Conservation (phyloP, 2,888 invertebrate genomes). For the Phortica magna region DNA sequence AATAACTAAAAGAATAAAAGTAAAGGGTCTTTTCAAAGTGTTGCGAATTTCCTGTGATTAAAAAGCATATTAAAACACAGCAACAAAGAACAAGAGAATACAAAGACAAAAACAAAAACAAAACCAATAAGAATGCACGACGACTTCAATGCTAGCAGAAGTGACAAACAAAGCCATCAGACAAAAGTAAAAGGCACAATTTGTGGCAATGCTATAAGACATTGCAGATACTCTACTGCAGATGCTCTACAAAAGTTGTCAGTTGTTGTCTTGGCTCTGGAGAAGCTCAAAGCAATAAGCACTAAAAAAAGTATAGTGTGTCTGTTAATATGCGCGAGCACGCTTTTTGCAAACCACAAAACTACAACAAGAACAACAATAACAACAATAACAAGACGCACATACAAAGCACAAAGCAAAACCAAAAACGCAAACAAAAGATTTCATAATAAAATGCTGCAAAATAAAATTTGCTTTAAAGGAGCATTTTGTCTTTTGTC, state of each 20-base stretch:
- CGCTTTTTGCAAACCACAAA: background rate
- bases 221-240: background rate
- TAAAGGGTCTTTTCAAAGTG: slow-evolving; percentile 36
- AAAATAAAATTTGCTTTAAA: background rate
- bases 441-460: slow-evolving; percentile 15
- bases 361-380: background rate
- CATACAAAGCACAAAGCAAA: background rate
- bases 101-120: slow-evolving; percentile 15
- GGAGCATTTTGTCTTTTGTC: slow-evolving; percentile 17
- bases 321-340: slow-evolving; percentile 13
- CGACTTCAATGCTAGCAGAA: background rate
- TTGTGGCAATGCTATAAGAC: background rate
- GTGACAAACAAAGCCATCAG: background rate
- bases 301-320: too few relatives aligned
- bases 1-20: slow-evolving; percentile 28
- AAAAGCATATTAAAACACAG: slow-evolving; percentile 6
- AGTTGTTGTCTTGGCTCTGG: background rate
- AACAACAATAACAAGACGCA: background rate
- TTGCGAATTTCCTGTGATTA: slow-evolving; percentile 46
- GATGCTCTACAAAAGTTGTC: background rate
- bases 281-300: too few relatives aligned
- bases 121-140: background rate
- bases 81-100: background rate
- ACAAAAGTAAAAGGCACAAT: slow-evolving; percentile 24
- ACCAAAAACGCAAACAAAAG: background rate